Evolutionary conservation across 2,797 vertebrate genomes (phyloP), one percentile per base, ranked within the genome.

Genomic region (Rhinoraja longicauda): DNA sequence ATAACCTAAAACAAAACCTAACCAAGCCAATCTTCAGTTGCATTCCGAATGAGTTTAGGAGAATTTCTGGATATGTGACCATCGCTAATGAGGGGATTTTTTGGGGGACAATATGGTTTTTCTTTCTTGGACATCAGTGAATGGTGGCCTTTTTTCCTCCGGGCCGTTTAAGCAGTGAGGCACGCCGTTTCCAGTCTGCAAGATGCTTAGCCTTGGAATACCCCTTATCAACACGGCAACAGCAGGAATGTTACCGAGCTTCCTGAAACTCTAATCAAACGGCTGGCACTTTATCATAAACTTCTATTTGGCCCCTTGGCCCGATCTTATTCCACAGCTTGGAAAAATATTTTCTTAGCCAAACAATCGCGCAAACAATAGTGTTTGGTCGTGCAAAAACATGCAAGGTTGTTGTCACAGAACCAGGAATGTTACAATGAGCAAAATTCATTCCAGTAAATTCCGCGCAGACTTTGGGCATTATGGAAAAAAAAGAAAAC

Each of bases 281-380:
- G 90, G 39, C 70, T 92, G 90, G 90, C 90, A 92, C 29, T 92
- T 92, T 75, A 92, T 92, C 90, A 39, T 92, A 92, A 92, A 92
- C 36, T 70, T 92, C 70, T 92, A 70, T 75, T 92, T 92, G 53
- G 90, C 75, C 92, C 70, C 75, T 53, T 92, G 90, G 90, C 90
- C 90, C 75, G 90, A 70, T 57, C 39, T 92, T 92, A 92, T 92
- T 92, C 90, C 70, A 90, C 67, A 53, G 90, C 90, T 75, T 92
- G 90, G 90, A 92, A 92, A 92, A 92, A 92, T 92, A 92, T 92
- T 75, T 92, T 92, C 90, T 92, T 92, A 73, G 72, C 39, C 75
- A 92, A 92, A 92, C 90, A 92, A 92, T 92, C 90, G 73, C 75
- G 67, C 13, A 92, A 92, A 92, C 90, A 92, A 92, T 92, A 92